These are phyloP conservation scores for Stomatorhinus walkeri DNA, from an alignment of 2,797 vertebrate genomes.

Conservation along the genomic window DNA sequence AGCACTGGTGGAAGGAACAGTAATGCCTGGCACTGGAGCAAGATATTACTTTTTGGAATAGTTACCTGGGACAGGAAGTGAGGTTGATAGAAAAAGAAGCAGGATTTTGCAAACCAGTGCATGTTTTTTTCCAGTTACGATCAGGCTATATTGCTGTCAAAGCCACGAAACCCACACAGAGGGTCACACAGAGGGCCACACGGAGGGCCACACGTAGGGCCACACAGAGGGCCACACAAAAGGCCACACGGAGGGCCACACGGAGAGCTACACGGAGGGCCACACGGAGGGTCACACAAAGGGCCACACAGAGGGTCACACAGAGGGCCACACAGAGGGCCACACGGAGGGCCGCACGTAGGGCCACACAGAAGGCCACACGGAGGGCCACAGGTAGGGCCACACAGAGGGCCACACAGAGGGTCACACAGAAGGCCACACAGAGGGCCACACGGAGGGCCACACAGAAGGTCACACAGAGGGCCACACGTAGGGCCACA, in stretches of 20 bases:
- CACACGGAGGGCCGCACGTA: background rate
- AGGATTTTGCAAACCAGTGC: background rate
- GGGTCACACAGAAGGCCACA: no score
- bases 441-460: no score
- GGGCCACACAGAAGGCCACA: no score
- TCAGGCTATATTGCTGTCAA: background rate
- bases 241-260: no score
- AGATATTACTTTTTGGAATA: background rate
- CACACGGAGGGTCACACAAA: background rate
- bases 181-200: no score
- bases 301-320: no score
- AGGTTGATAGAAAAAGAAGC: background rate
- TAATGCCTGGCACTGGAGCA: background rate
- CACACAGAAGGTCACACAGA: no score
- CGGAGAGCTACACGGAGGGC: background rate
- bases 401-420: no score
- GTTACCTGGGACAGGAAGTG: background rate
- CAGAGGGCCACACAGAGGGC: no score
- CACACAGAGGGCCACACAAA: no score
- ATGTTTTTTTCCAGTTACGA: background rate
- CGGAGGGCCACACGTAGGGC: background rate
- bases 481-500: no score
- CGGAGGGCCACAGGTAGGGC: no score
- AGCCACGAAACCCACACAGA: background rate
- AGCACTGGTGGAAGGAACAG: background rate